These are phyloP conservation scores for Netelia virgata DNA, from an alignment of 2,888 invertebrate genomes.

Conservation along the genomic window DNA sequence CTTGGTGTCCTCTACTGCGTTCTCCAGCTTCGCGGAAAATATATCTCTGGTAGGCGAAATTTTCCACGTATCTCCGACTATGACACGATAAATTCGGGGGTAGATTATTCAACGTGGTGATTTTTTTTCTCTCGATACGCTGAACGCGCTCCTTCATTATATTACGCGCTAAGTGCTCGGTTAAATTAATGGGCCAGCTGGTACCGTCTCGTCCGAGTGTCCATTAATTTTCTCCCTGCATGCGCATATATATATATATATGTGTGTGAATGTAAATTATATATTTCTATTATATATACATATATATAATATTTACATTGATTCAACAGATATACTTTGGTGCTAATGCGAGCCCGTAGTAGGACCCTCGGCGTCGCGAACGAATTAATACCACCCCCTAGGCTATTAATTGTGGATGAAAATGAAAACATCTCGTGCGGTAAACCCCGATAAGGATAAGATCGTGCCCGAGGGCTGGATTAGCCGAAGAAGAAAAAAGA, in stretches of 20 bases:
- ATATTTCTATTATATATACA: no score
- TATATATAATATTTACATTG: conserved; percentile 9
- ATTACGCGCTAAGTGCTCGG: conserved; percentile 59
- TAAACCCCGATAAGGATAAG: not conserved
- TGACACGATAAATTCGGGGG: conserved; percentile 37
- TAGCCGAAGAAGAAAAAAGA: not conserved
- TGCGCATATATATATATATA: conserved; percentile 2
- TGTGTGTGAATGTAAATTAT: no score
- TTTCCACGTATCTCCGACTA: conserved; percentile 10
- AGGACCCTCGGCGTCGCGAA: conserved; percentile 30
- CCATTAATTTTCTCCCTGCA: conserved; percentile 38
- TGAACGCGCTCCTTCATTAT: conserved; percentile 22
- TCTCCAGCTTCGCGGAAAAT: not conserved
- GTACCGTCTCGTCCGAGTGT: conserved; percentile 46
- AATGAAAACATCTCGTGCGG: conserved; percentile 18
- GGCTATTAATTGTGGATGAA: conserved; percentile 9
- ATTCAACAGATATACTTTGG: conserved; percentile 14
- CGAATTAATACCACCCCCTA: not conserved
- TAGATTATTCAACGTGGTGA: conserved; percentile 23
- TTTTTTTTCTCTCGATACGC: not conserved
- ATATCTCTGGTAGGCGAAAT: conserved; percentile 1
- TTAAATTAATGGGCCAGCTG: conserved; percentile 56
- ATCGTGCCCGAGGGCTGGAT: not conserved
- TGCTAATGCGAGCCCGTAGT: conserved; percentile 34
- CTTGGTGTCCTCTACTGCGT: not conserved